Base-by-base conservation (phyloP, 2,797 vertebrate genomes). In the Champsocephalus gunnari region DNA sequence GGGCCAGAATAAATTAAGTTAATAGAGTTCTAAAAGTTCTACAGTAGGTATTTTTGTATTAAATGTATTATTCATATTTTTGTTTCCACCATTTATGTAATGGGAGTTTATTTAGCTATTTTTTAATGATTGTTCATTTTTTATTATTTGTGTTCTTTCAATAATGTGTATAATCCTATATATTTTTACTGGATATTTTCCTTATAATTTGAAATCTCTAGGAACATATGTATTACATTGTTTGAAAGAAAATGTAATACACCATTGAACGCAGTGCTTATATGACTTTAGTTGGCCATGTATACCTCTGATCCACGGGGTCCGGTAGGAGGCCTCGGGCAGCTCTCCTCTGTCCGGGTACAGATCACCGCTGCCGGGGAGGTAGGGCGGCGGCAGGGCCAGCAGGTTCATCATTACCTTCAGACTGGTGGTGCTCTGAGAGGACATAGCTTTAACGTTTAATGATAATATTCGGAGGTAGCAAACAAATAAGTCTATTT, bases 231-330 rank as follows among this genome's bases (percentile, higher is more conserved):
- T 38, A 38, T 38, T 38, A 38, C 34, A 38, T 38, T 38, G 34
- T 38, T 38, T 38, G 34, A 38, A 38, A 38, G 6, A 38, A 28
- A 38, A 38, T 2, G 34, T 16, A 12, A 19, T 38, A 56, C 53
- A 17, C 9, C 51, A 54, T 19, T 28, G 19, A n/a, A 14, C 43
- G 2, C 2, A 45, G 9, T 66, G 54, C 3, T 66, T 7, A 8
- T 17, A 12, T 5, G 6, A 32, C 13, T 1, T 19, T 3, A 28
- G 4, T 32, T 17, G 2, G 1, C 5, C n/a, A 3, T 24, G 12
- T 54, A 0, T 78, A 93, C 93, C 95, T 91, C 89, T 87, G 79
- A 80, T 71, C 95, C 94, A 96, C 1, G 94, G 94, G 0, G 70
- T 89, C 69, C 95, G 90, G 86, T 94, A 95, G 38, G 87, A 79